Conservation (phyloP, 2,888 invertebrate species). For the Tipula helvola region DNA sequence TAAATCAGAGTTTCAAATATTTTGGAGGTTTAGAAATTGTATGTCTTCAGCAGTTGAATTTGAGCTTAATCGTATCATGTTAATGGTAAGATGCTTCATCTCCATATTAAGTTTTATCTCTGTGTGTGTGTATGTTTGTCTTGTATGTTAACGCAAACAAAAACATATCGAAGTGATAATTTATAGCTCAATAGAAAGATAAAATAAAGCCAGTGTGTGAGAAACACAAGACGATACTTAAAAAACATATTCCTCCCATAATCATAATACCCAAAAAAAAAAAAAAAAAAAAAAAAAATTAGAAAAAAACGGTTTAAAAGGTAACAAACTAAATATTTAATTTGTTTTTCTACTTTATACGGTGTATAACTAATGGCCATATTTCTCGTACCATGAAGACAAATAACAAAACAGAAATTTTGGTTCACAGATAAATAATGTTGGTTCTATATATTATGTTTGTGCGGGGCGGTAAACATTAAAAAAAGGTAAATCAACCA, state of each 20-base stretch:
- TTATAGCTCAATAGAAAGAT: not conserved
- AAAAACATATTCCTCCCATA: not conserved
- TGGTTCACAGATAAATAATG: not conserved
- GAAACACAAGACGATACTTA: not conserved
- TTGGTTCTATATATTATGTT: not conserved
- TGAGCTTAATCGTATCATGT: no score
- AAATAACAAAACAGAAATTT: not conserved
- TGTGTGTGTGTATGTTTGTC: not conserved
- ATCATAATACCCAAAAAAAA: not conserved
- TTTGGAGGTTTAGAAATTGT: no score
- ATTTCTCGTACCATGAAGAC: not conserved
- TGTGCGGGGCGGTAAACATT: not conserved
- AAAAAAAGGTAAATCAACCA: not conserved
- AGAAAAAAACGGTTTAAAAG: not conserved
- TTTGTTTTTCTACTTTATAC: not conserved
- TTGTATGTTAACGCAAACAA: not conserved
- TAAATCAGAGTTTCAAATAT: no score
- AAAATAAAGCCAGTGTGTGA: not conserved
- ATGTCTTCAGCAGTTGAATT: no score
- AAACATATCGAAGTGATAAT: not conserved
- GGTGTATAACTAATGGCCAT: conserved; percentile 4
- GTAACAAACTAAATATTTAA: not conserved
- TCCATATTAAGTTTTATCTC: no score
- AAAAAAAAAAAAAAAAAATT: no score
- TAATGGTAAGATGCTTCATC: no score